Evolutionary conservation across 2,888 invertebrate genomes (phyloP).

Genomic region (Drosophila buzzatii): DNA sequence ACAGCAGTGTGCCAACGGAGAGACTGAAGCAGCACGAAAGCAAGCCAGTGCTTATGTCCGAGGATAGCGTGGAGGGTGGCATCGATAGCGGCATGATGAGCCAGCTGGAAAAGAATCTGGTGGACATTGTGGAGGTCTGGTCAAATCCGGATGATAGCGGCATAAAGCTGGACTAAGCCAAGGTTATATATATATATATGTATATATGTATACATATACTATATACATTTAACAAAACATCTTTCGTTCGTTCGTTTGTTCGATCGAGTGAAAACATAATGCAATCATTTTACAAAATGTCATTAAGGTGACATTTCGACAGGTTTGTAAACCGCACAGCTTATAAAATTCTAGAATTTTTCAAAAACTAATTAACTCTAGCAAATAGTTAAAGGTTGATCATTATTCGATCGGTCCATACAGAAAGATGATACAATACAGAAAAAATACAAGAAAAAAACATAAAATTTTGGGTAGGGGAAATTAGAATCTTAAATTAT

Average conservation of each 20-base stretch:
- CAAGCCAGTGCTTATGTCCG: constrained; percentile 63
- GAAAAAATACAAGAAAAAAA: background rate
- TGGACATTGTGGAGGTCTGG: constrained; percentile 86
- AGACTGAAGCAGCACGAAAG: constrained; percentile 59
- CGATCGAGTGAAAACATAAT: constrained; percentile 50
- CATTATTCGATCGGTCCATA: constrained; percentile 62
- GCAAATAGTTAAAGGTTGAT: constrained; percentile 58
- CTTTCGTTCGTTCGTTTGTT: constrained; percentile 1
- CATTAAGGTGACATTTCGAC: constrained; percentile 51
- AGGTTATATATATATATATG: constrained; percentile 4
- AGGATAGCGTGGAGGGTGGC: constrained; percentile 77
- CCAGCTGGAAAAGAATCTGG: constrained; percentile 88
- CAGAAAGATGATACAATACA: constrained; percentile 15
- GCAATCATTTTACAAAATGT: constrained; percentile 57
- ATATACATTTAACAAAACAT: constrained; percentile 1
- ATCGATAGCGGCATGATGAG: constrained; percentile 89
- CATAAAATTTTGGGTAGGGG: constrained; percentile 61
- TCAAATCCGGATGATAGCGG: constrained; percentile 82
- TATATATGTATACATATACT: background rate
- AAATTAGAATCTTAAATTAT: constrained; percentile 69
- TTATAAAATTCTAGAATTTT: constrained; percentile 63
- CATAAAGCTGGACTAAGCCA: constrained; percentile 77
- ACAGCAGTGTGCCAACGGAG: constrained; percentile 40
- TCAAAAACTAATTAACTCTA: constrained; percentile 35
- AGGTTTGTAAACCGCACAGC: constrained; percentile 73